Evolutionary conservation across 2,888 invertebrate genomes (phyloP).

Genomic region (Tinea semifulvella): DNA sequence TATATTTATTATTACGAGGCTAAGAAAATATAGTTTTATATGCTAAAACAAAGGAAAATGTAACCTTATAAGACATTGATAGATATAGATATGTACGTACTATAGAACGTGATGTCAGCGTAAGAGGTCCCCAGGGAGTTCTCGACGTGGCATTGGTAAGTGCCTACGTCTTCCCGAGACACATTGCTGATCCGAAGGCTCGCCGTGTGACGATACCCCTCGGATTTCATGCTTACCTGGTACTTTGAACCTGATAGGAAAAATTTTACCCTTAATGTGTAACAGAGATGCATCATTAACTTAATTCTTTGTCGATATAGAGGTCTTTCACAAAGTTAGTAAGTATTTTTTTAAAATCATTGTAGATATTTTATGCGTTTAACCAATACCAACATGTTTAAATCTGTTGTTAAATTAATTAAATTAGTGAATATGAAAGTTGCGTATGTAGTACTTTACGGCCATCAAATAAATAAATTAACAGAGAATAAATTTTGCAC

Average conservation of each 20-base stretch:
- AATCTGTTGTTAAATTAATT: too few species aligned
- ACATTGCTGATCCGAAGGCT: slow-evolving; percentile 64
- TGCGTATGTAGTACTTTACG: too few species aligned
- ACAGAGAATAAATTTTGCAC: too few species aligned
- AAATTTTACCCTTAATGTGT: too few species aligned
- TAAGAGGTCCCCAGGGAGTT: slow-evolving; percentile 71
- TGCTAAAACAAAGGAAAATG: too few species aligned
- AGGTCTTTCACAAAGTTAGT: not conserved
- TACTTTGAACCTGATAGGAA: slow-evolving; percentile 33
- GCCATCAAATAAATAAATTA: too few species aligned
- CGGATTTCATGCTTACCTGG: slow-evolving; percentile 33
- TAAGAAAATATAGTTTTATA: too few species aligned
- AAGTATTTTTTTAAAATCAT: not conserved
- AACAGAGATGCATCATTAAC: not conserved
- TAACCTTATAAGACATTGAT: slow-evolving; percentile 1
- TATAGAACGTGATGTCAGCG: slow-evolving; percentile 71
- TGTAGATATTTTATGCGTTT: too few species aligned
- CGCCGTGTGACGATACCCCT: slow-evolving; percentile 67
- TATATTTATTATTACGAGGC: too few species aligned
- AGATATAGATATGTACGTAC: slow-evolving; percentile 50
- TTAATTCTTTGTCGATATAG: not conserved
- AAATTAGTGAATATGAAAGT: too few species aligned
- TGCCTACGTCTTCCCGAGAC: slow-evolving; percentile 63
- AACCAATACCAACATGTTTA: too few species aligned
- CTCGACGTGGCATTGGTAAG: slow-evolving; percentile 71